Conservation (phyloP, 2,113 vertebrate species). For the Hemiscyllium ocellatum region DNA sequence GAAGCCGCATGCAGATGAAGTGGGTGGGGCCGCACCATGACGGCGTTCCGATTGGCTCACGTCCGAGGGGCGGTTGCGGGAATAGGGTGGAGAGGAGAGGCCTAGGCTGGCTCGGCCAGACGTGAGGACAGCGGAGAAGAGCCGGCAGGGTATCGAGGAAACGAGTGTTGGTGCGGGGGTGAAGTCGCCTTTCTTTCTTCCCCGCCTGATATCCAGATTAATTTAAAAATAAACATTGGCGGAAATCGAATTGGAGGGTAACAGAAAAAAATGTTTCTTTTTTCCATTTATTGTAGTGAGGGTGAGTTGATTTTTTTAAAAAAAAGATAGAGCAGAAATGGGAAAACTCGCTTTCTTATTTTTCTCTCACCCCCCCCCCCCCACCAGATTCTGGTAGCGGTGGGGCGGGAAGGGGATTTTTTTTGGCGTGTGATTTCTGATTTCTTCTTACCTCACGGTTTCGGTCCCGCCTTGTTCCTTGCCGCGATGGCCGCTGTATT, state of each 20-base stretch:
- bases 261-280: neutral
- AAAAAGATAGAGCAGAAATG: neutral
- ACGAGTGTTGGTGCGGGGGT: too few species aligned
- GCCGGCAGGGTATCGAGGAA: neutral
- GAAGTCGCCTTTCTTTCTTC: neutral
- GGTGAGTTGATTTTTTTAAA: too few species aligned
- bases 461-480: too few species aligned
- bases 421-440: neutral
- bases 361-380: neutral
- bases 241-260: neutral
- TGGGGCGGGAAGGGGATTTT: too few species aligned
- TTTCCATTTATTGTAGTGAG: too few species aligned
- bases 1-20: neutral
- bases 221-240: neutral
- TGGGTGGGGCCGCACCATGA: neutral
- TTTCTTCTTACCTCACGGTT: neutral
- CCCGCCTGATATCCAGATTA: too few species aligned
- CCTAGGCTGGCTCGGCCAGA: constrained; percentile 54
- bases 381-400: neutral
- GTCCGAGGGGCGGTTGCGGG: constrained; percentile 27
- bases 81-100: constrained; percentile 55
- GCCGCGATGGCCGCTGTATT: neutral
- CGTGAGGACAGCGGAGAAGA: constrained; percentile 45
- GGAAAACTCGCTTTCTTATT: neutral
- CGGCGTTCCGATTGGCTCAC: neutral